phyloP scores from a whole-genome alignment of 2,888 invertebrate species.

The Candidula unifasciata region DNA sequence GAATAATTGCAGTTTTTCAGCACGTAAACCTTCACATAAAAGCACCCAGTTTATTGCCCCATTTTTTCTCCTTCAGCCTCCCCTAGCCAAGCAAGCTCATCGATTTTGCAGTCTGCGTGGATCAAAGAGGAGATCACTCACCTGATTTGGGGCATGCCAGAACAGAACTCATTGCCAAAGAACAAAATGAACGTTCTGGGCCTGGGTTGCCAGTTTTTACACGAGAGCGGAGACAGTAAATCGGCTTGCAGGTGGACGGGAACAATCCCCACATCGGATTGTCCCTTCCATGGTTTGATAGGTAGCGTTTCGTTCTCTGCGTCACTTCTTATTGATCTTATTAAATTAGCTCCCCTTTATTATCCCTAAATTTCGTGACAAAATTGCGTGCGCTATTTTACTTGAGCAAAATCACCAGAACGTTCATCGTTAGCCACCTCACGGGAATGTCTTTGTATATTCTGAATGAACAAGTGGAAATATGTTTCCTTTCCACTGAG shows the following conservation, averaged over 20 bases:
- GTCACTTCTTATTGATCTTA: constrained; percentile 33
- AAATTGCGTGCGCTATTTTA: constrained; percentile 16
- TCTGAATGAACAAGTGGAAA: background rate
- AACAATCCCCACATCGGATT: too few relatives aligned
- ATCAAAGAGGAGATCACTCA: constrained; percentile 24
- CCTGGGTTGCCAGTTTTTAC: background rate
- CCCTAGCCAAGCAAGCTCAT: background rate
- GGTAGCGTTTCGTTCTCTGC: constrained; percentile 25
- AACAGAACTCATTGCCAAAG: constrained; percentile 17
- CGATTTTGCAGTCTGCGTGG: constrained; percentile 7
- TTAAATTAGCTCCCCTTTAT: constrained; percentile 42
- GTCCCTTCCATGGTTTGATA: constrained; percentile 33
- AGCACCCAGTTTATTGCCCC: too few relatives aligned
- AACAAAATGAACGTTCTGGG: background rate
- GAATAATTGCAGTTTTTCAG: too few relatives aligned
- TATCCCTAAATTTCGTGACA: constrained; percentile 45
- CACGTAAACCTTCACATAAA: too few relatives aligned
- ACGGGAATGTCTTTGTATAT: background rate
- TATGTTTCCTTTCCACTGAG: background rate
- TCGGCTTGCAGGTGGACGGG: constrained; percentile 44
- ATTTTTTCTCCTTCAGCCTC: background rate
- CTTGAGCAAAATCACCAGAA: constrained; percentile 14
- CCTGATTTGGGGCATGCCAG: constrained; percentile 16
- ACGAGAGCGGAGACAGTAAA: constrained; percentile 37
- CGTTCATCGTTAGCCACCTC: constrained; percentile 2